A percentile compares a stretch with the other conserved stretches of the same genome.
Conservation (phyloP, 2,888 invertebrate species). For the Latrodectus hesperus region DNA sequence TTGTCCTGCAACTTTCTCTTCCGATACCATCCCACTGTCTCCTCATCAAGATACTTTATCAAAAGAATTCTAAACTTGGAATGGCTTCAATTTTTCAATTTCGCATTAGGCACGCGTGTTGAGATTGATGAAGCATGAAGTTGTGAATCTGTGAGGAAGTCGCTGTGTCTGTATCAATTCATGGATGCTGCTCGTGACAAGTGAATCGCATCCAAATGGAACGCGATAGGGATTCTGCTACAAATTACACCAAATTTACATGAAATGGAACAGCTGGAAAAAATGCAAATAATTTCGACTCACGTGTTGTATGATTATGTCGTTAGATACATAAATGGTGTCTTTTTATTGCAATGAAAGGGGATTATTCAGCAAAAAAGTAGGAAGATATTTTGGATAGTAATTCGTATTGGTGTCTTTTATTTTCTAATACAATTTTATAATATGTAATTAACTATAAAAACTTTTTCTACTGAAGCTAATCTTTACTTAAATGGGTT, state of each 20-base stretch:
- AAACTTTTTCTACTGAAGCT: no score
- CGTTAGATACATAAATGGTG: background rate
- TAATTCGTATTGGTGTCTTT: no score
- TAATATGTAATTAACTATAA: no score
- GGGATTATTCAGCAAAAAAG: no score
- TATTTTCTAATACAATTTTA: no score
- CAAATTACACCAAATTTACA: background rate
- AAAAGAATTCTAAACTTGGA: background rate
- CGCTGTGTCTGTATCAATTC: constrained; percentile 18
- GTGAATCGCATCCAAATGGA: constrained; percentile 31
- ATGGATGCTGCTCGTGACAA: constrained; percentile 1
- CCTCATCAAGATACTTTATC: background rate
- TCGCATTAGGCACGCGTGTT: background rate
- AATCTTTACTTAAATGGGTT: no score
- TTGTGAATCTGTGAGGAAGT: constrained; percentile 26
- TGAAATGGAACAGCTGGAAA: background rate
- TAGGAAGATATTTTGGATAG: no score
- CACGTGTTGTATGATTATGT: background rate
- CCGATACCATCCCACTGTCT: background rate
- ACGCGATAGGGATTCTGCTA: background rate
- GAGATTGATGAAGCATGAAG: constrained; percentile 8
- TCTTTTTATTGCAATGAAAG: no score
- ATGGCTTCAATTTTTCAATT: background rate
- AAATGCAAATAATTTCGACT: background rate
- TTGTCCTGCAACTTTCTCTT: constrained; percentile 3